These are phyloP conservation scores for Nebria ingens DNA, from an alignment of 1,140 invertebrate species.

Conservation along the genomic window DNA sequence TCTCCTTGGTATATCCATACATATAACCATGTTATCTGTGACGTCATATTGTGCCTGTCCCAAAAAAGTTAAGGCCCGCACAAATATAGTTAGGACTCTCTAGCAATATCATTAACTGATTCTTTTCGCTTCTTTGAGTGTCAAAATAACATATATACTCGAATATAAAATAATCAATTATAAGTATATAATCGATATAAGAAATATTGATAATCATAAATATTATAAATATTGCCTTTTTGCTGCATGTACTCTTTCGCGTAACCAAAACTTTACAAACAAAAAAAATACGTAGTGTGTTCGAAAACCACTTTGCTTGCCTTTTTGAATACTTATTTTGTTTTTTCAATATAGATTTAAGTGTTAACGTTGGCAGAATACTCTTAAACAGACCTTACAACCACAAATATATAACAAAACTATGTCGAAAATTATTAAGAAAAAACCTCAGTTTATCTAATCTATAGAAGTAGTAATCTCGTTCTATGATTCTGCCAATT, in stretches of 20 bases:
- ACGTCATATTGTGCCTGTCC: neutral
- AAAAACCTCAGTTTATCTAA: too few relatives aligned
- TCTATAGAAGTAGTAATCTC: too few relatives aligned
- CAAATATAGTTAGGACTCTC: neutral
- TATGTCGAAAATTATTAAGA: too few relatives aligned
- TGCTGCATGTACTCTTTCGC: conserved; percentile 3
- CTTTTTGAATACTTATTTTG: conserved; percentile 2
- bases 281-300: neutral
- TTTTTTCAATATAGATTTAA: neutral
- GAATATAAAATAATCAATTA: conserved; percentile 4
- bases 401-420: too few relatives aligned
- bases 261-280: conserved; percentile 1
- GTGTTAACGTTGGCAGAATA: too few relatives aligned
- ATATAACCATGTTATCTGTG: neutral
- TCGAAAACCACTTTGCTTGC: neutral
- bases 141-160: neutral
- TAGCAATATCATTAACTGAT: neutral
- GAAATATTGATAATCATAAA: conserved; percentile 1
- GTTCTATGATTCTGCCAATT: neutral
- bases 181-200: conserved; percentile 8
- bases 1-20: too few relatives aligned
- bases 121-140: conserved; percentile 2
- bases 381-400: too few relatives aligned
- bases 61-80: neutral
- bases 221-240: conserved; percentile 2